Evolutionary conservation across 2,888 invertebrate species (phyloP).

Genomic region (Nycteola revayana): DNA sequence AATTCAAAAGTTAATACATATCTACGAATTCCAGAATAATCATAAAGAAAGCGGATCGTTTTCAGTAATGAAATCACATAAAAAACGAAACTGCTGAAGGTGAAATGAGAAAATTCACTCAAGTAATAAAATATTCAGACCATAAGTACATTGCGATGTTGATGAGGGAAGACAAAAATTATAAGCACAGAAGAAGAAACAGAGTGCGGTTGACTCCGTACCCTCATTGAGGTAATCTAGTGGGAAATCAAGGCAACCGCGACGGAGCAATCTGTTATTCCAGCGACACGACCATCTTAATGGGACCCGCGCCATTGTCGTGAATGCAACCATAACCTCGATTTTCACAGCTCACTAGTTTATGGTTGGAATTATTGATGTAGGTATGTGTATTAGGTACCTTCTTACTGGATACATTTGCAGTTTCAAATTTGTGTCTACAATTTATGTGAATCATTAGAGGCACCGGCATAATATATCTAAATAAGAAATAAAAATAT

Average conservation of each 20-base stretch:
- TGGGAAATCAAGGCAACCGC: conserved; percentile 67
- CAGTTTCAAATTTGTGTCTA: too few species aligned
- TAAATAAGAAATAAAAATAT: too few species aligned
- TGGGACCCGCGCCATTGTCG: conserved; percentile 37
- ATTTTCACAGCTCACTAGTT: conserved; percentile 24
- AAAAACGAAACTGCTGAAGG: background rate
- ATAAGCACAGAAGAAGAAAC: conserved; percentile 45
- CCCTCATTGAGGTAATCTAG: conserved; percentile 67
- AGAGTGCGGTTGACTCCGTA: conserved; percentile 57
- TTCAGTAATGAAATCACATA: conserved; percentile 3
- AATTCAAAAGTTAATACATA: too few species aligned
- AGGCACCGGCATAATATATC: too few species aligned
- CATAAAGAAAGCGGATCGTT: too few species aligned
- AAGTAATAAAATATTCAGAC: conserved; percentile 35
- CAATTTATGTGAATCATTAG: too few species aligned
- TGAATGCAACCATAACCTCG: conserved; percentile 22
- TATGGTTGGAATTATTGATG: conserved; percentile 45
- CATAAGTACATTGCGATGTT: conserved; percentile 32
- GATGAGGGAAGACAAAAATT: conserved; percentile 47
- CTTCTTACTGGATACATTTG: too few species aligned
- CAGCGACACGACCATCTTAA: conserved; percentile 45
- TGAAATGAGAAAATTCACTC: background rate
- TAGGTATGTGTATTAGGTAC: too few species aligned
- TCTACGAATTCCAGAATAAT: too few species aligned
- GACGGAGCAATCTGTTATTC: conserved; percentile 64